Percentiles rank a stretch among this genome's conserved stretches.
These are phyloP conservation scores for Tringa solitaria DNA, from an alignment of 2,113 vertebrate genomes.

Conservation along the genomic window DNA sequence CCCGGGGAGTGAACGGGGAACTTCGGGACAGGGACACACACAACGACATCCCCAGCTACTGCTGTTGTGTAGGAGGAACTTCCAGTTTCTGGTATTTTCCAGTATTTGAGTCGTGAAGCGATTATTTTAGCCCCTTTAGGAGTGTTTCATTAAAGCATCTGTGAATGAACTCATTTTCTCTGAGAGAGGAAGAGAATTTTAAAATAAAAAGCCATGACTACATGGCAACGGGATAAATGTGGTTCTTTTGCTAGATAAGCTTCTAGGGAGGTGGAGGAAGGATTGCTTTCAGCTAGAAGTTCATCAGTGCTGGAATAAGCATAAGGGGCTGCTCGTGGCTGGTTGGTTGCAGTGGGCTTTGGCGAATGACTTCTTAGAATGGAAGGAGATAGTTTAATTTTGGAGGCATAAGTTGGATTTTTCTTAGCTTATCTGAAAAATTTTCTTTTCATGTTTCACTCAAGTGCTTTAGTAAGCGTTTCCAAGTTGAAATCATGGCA, in stretches of 20 bases:
- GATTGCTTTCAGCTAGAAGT: not conserved
- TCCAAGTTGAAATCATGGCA: not conserved
- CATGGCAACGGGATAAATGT: not conserved
- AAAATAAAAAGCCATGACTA: not conserved
- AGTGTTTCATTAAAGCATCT: not conserved
- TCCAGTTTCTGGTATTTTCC: not conserved
- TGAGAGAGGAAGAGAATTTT: not conserved
- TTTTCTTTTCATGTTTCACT: not conserved
- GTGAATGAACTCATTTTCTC: not conserved
- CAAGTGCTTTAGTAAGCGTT: not conserved
- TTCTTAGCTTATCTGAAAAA: not conserved
- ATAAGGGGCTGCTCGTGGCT: not conserved
- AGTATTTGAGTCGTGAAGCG: not conserved
- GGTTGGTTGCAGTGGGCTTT: not conserved
- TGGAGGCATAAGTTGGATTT: not conserved
- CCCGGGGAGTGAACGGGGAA: not conserved
- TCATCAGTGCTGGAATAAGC: not conserved
- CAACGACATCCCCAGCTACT: not conserved
- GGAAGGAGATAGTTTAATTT: not conserved
- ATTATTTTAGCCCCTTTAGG: not conserved
- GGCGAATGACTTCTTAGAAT: not conserved
- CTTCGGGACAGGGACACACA: fast-evolving
- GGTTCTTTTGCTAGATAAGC: not conserved
- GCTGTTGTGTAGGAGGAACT: not conserved
- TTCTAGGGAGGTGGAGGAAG: not conserved